These are phyloP conservation scores for Corapipo altera DNA, from an alignment of 2,113 vertebrate genomes.

Conservation along the genomic window DNA sequence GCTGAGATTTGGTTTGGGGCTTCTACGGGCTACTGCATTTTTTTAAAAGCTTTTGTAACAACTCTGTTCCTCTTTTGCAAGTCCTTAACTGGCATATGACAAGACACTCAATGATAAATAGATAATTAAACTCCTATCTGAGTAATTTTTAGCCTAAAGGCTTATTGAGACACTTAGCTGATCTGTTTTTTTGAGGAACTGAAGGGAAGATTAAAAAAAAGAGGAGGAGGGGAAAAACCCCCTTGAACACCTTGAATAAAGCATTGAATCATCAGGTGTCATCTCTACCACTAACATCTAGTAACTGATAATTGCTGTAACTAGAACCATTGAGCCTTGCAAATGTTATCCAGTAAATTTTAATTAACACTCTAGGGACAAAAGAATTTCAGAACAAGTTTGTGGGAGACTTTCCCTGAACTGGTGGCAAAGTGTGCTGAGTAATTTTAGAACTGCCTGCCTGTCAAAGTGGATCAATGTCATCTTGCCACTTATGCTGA, in stretches of 20 bases:
- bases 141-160: slow-evolving; percentile 9
- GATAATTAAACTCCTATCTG: slow-evolving; percentile 9
- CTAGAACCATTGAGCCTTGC: slow-evolving; percentile 76
- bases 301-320: slow-evolving; percentile 80
- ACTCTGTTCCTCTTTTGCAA: background rate
- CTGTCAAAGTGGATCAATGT: slow-evolving; percentile 81
- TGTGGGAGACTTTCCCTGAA: slow-evolving; percentile 64
- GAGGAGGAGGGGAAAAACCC: background rate
- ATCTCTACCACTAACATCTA: slow-evolving; percentile 74
- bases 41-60: background rate
- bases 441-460: slow-evolving; percentile 81
- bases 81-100: background rate
- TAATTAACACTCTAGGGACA: slow-evolving; percentile 81
- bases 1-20: too few relatives aligned
- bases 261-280: slow-evolving; percentile 62
- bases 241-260: slow-evolving; percentile 42
- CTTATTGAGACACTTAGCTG: slow-evolving; percentile 40
- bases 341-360: slow-evolving; percentile 83
- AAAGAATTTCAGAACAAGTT: slow-evolving; percentile 72
- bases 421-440: slow-evolving; percentile 69
- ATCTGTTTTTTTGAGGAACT: slow-evolving; percentile 45
- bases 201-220: background rate
- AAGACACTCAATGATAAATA: slow-evolving; percentile 13
- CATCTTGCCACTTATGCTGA: slow-evolving; percentile 71
- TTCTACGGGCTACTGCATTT: background rate